phyloP scores from a whole-genome alignment of 2,888 invertebrate species.

The Leucophenga maculata region DNA sequence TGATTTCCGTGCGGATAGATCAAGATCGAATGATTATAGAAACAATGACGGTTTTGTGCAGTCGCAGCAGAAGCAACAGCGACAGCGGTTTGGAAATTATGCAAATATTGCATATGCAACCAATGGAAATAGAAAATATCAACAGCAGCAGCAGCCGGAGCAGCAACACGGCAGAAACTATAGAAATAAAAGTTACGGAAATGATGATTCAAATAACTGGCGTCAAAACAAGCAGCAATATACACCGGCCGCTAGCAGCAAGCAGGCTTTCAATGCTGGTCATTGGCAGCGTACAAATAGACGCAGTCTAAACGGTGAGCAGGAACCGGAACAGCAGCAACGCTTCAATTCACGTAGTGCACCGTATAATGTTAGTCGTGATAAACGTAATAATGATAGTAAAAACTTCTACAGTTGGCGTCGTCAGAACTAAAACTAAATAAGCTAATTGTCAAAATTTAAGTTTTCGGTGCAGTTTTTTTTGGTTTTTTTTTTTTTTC shows the following conservation, averaged over 20 bases:
- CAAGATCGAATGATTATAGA: not conserved
- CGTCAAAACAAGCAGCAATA: too few relatives aligned
- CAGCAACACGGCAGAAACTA: conserved; percentile 18
- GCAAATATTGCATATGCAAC: not conserved
- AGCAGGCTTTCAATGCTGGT: too few relatives aligned
- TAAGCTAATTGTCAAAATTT: conserved; percentile 48
- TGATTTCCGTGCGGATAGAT: too few relatives aligned
- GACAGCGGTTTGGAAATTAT: not conserved
- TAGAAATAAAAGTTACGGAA: not conserved
- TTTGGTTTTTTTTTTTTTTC: not conserved
- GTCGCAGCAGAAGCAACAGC: not conserved
- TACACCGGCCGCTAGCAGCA: conserved; percentile 16
- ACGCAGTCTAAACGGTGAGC: too few relatives aligned
- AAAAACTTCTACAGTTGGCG: not conserved
- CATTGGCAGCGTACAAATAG: too few relatives aligned
- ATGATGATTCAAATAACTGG: conserved; percentile 9
- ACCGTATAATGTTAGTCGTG: too few relatives aligned
- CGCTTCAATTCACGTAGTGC: too few relatives aligned
- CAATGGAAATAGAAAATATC: not conserved
- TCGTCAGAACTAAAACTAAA: not conserved
- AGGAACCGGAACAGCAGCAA: too few relatives aligned
- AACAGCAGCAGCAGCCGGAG: conserved; percentile 2
- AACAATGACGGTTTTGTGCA: not conserved
- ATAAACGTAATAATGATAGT: not conserved
- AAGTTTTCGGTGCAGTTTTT: conserved; percentile 6